Base-by-base conservation (phyloP, 35 echinoderm and acorn worm genomes). In the Chiridota heheva region DNA sequence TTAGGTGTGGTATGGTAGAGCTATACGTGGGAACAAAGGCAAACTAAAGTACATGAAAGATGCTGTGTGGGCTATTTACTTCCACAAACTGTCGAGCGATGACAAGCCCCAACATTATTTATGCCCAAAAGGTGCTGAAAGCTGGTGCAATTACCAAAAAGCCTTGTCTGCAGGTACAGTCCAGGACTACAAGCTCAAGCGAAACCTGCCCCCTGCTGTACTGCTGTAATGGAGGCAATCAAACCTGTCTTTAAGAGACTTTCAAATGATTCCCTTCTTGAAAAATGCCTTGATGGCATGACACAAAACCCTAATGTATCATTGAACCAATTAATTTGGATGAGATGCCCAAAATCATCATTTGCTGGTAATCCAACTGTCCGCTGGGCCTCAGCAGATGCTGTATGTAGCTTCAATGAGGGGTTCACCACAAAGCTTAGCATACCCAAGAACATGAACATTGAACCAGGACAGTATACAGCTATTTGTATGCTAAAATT, bases 1-100 rank as follows among this genome's bases (percentile, higher is more conserved):
- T 31, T 76, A 76, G 72, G 24, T 48, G 30, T 76, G 28, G 26
- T 76, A 76, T 76, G 72, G 72, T 2, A 49, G 20, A n/a, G 72
- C 72, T 29, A 76, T 76, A 27, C 47, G 72, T 20, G 30, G 28
- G 17, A 8, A 76, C 25, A 49, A 46, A 49, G 72, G 72, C 2
- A 47, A 76, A 15, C 41, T 76, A 34, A 2, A 4, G 36, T 15
- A 13, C 13, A n/a, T 72, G 35, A 22, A 41, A 6, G 45, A 36
- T 13, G 67, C 30, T 12, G 38, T 36, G 6, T 6, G n/a, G n/a
- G n/a, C 58, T 18, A 30, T 18, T 5, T n/a, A 26, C 22, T 60
- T 60, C 22, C 32, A 60, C 18, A n/a, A 60, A 26, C 32, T 34
- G 18, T 26, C 7, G n/a, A n/a, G n/a, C n/a, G 69, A 36, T 7